Evolutionary conservation across 2,113 vertebrate genomes (phyloP).

Genomic region (Cavia porcellus): DNA sequence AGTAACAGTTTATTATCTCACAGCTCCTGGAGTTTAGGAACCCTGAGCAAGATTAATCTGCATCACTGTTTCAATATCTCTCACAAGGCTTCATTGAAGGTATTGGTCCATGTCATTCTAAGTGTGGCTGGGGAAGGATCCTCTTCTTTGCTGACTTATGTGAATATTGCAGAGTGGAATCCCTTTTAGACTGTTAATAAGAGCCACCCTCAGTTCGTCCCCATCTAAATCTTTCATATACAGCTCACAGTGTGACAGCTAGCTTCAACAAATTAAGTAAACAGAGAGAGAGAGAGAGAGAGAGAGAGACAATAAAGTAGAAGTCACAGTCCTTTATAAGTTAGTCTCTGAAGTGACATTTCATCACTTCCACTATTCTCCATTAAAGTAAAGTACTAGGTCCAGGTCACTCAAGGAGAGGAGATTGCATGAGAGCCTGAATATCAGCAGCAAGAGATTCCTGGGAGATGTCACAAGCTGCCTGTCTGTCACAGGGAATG

Average conservation of each 20-base stretch:
- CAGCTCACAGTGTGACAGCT: neutral
- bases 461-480: neutral
- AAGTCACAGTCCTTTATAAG: neutral
- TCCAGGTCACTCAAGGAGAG: neutral
- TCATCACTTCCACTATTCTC: neutral
- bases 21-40: neutral
- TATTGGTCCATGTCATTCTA: neutral
- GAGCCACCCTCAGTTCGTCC: neutral
- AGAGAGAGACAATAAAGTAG: neutral
- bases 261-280: neutral
- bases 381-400: neutral
- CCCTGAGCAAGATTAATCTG: neutral
- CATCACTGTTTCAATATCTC: neutral
- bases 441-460: neutral
- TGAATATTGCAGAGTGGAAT: neutral
- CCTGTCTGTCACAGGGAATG: neutral
- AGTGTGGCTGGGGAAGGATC: neutral
- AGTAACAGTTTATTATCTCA: neutral
- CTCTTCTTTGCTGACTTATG: neutral
- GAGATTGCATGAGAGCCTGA: neutral
- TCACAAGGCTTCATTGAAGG: neutral
- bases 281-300: neutral
- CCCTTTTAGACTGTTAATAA: neutral
- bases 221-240: neutral
- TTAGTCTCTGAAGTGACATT: conserved; percentile 5